Conservation (phyloP, 2,797 vertebrate species). For the Salmo trutta region DNA sequence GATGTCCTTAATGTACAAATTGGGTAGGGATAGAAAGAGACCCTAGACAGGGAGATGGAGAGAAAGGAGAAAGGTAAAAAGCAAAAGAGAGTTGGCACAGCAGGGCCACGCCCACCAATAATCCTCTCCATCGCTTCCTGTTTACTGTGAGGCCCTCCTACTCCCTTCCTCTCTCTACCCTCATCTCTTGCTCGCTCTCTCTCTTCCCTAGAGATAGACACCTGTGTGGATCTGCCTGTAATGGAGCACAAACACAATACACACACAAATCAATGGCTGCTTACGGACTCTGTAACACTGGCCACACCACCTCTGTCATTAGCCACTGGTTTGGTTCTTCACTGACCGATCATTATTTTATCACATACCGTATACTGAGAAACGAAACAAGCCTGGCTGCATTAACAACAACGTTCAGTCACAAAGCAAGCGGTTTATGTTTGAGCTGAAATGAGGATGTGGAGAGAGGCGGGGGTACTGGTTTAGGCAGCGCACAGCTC, state of each 20-base stretch:
- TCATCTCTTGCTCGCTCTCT: neutral
- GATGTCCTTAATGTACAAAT: constrained; percentile 23
- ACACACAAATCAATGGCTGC: neutral
- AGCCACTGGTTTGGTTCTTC: neutral
- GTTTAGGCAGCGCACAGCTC: neutral
- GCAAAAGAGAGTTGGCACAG: neutral
- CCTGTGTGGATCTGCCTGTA: neutral
- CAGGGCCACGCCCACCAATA: constrained; percentile 13
- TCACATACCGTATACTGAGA: neutral
- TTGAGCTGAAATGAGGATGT: neutral
- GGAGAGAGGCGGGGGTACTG: neutral
- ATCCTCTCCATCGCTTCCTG: constrained; percentile 40
- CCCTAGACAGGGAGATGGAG: neutral
- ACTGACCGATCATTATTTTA: neutral
- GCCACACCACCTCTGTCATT: no score
- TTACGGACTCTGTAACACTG: neutral
- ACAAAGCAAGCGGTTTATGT: neutral
- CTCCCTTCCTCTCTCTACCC: neutral
- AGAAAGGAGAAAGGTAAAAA: neutral
- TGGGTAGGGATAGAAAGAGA: constrained; percentile 2
- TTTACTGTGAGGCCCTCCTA: constrained; percentile 28
- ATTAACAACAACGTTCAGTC: neutral
- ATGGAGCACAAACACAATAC: no score
- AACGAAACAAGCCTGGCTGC: neutral
- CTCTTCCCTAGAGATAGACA: neutral